Evolutionary conservation across 2,888 invertebrate species (phyloP), one percentile per base, ranked within the genome.

Genomic region (Nymphalis urticae): DNA sequence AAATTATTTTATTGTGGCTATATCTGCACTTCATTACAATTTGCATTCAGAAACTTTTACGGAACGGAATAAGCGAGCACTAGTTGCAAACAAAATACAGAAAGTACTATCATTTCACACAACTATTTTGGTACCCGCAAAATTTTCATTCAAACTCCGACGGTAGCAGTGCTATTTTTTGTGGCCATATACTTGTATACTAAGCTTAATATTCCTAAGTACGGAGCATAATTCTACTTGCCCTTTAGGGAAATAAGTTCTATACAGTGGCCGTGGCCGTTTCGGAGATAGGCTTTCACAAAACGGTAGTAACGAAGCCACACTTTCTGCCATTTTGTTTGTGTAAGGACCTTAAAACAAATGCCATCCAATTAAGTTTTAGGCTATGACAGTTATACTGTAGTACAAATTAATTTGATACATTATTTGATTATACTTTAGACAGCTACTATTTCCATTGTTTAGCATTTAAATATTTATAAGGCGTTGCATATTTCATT

Each of bases 191-290:
- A 70, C 59, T 42, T 68, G 65, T 76, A 71, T 66, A 74, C 62
- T 61, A 54, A 72, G 70, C 71, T 71, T 76, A 74, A 75, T 74
- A 74, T 75, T 71, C 65, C 60, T 74, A 74, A 75, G 73, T 74
- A 75, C 72, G 66, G 62, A 63, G 54, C 73, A 74, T 72, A 73
- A 75, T 67, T 74, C 72, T 65, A 66, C 70, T 70, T 60, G 73
- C 75, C 72, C 75, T 75, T 76, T 72, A 70, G 75, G 76, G 75
- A 76, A 75, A 76, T 76, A 76, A 74, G 72, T 74, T 72, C 70
- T 75, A 72, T 71, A 74, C 68, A 71, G 73, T 71, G 68, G 62
- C 73, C 74, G 71, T 69, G 70, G 68, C 66, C 73, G 69, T 71
- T 74, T 59, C 64, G 58, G 65, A 72, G 72, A 70, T 70, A 72